Evolutionary conservation across 2,113 vertebrate genomes (phyloP), one percentile per base, ranked within the genome.

Genomic region (Melierax canorus): DNA sequence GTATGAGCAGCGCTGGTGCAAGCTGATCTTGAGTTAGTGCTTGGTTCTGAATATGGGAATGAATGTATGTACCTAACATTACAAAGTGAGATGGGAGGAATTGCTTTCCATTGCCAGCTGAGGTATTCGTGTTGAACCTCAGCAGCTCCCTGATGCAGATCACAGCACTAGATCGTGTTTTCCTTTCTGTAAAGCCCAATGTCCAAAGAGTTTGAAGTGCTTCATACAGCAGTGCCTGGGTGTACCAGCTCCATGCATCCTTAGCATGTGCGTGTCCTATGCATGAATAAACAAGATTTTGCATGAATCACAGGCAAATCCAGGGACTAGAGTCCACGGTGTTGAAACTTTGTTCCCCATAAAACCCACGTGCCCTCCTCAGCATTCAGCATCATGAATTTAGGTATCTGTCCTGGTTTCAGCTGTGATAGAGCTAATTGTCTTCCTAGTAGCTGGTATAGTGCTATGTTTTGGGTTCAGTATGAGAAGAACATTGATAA

Each of bases 281-380:
- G 41, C 23, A 38, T 50, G 60, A 55, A 50, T 41, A 74, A 78
- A 45, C 29, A 80, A 73, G n/a, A 63, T 62, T 45, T 77, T 56
- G 34, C 48, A 15, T 50, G 51, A 93, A 34, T 85, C 18, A 20
- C 38, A 81, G 50, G 29, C 3, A 4, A 84, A 46, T 56, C 39
- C 30, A 73, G 24, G 34, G 19, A 48, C 48, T 75, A 23, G 56
- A 63, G 46, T 56, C 38, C 39, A 32, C 0, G 0, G 7, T 56
- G 32, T 18, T 74, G 43, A 68, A 71, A 19, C 10, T 58, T 60
- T 20, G 4, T 20, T 80, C 21, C 6, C 34, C 36, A 0, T 32
- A 78, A 50, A 94, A 55, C 36, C 38, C 26, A 24, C 0, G 2
- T 19, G 16, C 8, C 17, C 20, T 89, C 48, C 30, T 68, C 46